Conservation (phyloP, 2,888 invertebrate species). For the Amblyjoppa fuscipennis region DNA sequence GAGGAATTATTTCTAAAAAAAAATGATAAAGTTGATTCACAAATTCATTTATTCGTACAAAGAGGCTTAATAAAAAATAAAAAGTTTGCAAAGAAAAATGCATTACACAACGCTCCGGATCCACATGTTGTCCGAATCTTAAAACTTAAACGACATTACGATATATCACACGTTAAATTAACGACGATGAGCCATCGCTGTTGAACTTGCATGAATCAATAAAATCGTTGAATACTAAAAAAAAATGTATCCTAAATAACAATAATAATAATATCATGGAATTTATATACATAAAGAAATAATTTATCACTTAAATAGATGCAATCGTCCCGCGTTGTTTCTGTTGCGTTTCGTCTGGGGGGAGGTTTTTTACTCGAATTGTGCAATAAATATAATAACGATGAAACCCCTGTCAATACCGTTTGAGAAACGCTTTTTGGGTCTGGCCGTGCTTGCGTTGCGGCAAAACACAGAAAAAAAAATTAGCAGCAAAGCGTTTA, state of each 20-base stretch:
- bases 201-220: constrained; percentile 65
- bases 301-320: constrained; percentile 60
- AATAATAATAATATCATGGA: constrained; percentile 63
- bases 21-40: neutral
- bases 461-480: neutral
- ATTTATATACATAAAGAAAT: constrained; percentile 54
- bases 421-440: constrained; percentile 26
- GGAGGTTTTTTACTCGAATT: constrained; percentile 51
- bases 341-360: neutral
- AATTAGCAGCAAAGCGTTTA: constrained; percentile 74
- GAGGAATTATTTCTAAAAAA: no score
- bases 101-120: constrained; percentile 81
- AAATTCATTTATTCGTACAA: constrained; percentile 63
- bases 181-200: constrained; percentile 31
- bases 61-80: constrained; percentile 38
- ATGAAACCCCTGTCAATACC: constrained; percentile 26
- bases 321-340: constrained; percentile 16
- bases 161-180: constrained; percentile 39
- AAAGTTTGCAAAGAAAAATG: constrained; percentile 82
- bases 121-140: constrained; percentile 72
- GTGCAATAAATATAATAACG: constrained; percentile 67
- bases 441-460: neutral
- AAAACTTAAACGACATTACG: constrained; percentile 26
- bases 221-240: constrained; percentile 56
- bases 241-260: constrained; percentile 74